phyloP scores from a whole-genome alignment of 2,113 vertebrate species.

The Formicarius rufipectus region DNA sequence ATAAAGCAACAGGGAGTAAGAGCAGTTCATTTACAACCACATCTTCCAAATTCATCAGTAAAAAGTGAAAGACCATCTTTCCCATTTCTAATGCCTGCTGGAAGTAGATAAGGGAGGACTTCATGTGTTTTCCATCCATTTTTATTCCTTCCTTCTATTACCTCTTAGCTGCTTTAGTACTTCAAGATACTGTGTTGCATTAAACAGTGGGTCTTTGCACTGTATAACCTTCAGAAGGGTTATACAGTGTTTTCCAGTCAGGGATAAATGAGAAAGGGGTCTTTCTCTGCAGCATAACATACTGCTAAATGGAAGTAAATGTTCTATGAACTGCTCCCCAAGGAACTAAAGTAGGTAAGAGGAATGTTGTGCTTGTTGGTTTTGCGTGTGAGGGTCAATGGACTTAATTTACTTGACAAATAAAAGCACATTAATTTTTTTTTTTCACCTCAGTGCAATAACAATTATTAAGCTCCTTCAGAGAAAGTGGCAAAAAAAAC shows the following conservation, averaged over 20 bases:
- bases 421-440: neutral
- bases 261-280: neutral
- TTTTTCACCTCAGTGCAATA: neutral
- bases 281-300: neutral
- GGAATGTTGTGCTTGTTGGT: neutral
- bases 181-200: neutral
- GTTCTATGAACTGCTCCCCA: neutral
- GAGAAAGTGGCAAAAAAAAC: neutral
- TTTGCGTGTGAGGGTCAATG: neutral
- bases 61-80: neutral
- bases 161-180: neutral
- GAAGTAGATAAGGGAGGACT: neutral
- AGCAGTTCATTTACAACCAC: neutral
- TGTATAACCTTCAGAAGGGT: neutral
- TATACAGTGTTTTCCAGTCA: neutral
- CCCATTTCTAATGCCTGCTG: neutral
- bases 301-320: neutral
- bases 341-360: neutral
- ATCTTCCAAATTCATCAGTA: neutral
- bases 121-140: neutral
- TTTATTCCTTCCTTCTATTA: neutral
- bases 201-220: neutral
- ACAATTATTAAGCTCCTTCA: neutral
- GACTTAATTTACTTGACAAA: neutral
- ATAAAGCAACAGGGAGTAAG: constrained; percentile 4